Base-by-base conservation (phyloP, 2,888 invertebrate species). In the Patella pellucida region DNA sequence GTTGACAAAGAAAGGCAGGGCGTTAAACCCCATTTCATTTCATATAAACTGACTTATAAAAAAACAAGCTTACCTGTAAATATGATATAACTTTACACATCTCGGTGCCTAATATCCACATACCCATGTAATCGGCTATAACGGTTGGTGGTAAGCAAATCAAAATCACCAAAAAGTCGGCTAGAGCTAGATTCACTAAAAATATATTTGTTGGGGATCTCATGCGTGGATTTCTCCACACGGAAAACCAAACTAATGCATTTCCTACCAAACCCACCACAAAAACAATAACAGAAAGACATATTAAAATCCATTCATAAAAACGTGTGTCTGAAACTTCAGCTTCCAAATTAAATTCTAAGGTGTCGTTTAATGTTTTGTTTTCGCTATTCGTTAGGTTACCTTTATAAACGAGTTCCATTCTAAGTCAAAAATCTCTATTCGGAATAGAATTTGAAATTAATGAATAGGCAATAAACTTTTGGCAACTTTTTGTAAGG, bases 191-290 rank as follows among this genome's bases (percentile, higher is more conserved):
- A 90, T 97, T 97, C 77, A 96, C 96, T 87, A 97, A 95, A 91
- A 97, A 97, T 90, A 96, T 95, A 91, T 98, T 97, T 75, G 97
- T 97, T 69, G 97, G 96, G 0, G 96, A 97, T 78, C 96, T 93
- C 96, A 98, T 96, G 0, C 94, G 93, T 83, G 94, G 95, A 88
- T 97, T 97, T 76, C 96, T 93, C 88, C 96, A 95, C 23, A 97
- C 97, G 0, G 97, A 97, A 73, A 95, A 93, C 86, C 96, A 96
- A 67, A 98, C 97, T 71, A 97, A 92, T 1, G 94, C 94, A 88
- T 98, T 98, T 0, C 97, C 97, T 19, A 95, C 93, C 52, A 96
- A 91, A 0, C 97, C 97, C 73, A 96, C 93, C 7, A 95, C 90
- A 87, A 97, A 96, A 0, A 96, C 95, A 41, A 95, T 89, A 0